A percentile compares a stretch with the other conserved stretches of the same genome.
Conservation (phyloP, 2,797 vertebrate genomes). For the Platyrinchus mystaceus region DNA sequence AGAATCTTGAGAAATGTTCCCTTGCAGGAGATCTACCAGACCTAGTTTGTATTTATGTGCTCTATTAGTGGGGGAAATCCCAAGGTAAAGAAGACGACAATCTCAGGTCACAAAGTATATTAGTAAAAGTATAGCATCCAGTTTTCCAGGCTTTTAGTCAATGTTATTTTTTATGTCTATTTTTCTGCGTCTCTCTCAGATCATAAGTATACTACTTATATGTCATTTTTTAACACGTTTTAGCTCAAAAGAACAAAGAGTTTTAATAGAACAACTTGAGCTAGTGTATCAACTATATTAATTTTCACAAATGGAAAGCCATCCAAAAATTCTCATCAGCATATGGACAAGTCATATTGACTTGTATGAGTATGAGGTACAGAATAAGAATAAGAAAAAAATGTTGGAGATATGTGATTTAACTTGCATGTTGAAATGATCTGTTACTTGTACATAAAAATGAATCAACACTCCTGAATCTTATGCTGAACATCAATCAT, state of each 20-base stretch:
- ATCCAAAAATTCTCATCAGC: not conserved
- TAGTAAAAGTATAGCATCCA: not conserved
- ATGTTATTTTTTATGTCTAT: not conserved
- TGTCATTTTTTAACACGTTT: not conserved
- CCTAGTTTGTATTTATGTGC: not conserved
- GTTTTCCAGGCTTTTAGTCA: not conserved
- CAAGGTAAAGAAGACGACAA: not conserved
- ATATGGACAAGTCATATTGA: not conserved
- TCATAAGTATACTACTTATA: not conserved
- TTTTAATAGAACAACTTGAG: not conserved
- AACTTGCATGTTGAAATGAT: not conserved
- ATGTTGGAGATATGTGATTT: not conserved
- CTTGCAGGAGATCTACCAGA: not conserved
- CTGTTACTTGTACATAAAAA: not conserved
- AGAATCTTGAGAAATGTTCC: not conserved
- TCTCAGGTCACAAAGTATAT: not conserved
- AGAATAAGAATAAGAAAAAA: not conserved
- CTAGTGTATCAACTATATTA: not conserved
- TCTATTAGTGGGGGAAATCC: not conserved
- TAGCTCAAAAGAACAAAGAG: not conserved
- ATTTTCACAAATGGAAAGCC: not conserved
- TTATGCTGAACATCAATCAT: not conserved
- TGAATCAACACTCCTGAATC: not conserved
- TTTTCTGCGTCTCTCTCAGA: not conserved
- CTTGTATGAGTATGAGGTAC: not conserved